Percentiles rank a stretch among this genome's conserved stretches.
These are phyloP conservation scores for Mus caroli DNA, from an alignment of 2,797 vertebrate species.

Conservation along the genomic window DNA sequence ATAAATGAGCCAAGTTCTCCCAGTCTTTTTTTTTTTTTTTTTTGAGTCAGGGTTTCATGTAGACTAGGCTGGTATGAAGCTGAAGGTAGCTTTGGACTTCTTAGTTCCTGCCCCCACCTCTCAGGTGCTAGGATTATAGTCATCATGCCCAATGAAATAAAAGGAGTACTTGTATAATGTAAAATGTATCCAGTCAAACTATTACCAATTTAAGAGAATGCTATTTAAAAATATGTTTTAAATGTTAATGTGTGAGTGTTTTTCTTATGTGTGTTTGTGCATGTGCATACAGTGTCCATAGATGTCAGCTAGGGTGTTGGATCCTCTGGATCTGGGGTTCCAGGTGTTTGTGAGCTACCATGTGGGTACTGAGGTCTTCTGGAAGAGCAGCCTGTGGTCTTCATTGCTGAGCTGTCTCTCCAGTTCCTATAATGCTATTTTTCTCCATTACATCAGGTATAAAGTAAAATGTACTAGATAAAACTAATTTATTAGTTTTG, in stretches of 20 bases:
- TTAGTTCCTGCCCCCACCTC: background rate
- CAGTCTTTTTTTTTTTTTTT: background rate
- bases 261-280: no score
- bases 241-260: background rate
- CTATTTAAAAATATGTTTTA: background rate
- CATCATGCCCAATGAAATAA: background rate
- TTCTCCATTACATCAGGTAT: slow-evolving; percentile 12
- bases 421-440: slow-evolving; percentile 5
- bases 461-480: slow-evolving; percentile 24
- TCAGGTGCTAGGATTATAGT: background rate
- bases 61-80: background rate
- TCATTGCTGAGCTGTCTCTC: background rate
- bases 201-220: background rate
- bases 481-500: slow-evolving; percentile 67
- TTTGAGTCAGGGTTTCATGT: background rate
- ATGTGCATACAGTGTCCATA: background rate
- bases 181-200: slow-evolving; percentile 35
- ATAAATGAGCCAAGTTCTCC: background rate
- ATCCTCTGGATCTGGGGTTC: background rate
- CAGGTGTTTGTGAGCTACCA: background rate
- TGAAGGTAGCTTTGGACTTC: background rate
- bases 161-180: background rate
- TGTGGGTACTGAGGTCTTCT: background rate
- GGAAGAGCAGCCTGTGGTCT: background rate
- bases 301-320: background rate